Conservation (phyloP, 1,140 invertebrate genomes). For the Paraescarpia echinospica region DNA sequence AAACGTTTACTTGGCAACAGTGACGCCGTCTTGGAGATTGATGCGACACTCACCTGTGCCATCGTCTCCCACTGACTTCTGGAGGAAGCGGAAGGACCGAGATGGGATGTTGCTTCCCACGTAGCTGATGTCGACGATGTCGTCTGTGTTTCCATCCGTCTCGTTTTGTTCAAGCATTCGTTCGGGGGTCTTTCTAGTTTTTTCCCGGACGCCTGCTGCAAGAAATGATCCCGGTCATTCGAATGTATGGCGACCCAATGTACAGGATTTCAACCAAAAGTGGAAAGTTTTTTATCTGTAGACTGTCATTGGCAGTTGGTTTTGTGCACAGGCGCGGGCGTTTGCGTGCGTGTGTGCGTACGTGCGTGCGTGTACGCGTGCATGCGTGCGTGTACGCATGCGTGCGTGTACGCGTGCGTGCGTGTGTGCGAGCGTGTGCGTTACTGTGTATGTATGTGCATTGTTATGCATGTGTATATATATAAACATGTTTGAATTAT, state of each 20-base stretch:
- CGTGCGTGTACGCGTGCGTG: not conserved
- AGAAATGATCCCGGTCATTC: conserved; percentile 9
- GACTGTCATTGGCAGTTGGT: not conserved
- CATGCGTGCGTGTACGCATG: not conserved
- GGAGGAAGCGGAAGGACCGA: conserved; percentile 79
- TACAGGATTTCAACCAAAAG: not conserved
- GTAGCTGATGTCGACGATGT: conserved; percentile 60
- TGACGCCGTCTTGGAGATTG: not conserved
- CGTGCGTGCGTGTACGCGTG: not conserved
- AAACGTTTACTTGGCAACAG: not conserved
- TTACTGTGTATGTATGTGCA: not conserved
- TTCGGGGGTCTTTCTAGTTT: not conserved
- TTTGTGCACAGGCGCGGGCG: not conserved
- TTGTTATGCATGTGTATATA: too few species aligned
- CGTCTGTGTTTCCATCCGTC: conserved; percentile 21
- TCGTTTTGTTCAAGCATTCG: not conserved
- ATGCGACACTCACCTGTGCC: conserved; percentile 6
- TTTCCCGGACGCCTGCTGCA: not conserved
- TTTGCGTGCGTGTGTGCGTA: not conserved
- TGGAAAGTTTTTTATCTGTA: not conserved
- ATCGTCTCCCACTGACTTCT: conserved; percentile 51
- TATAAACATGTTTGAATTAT: too few species aligned
- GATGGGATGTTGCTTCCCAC: conserved; percentile 81
- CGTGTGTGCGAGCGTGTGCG: not conserved
- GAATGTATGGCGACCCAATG: not conserved